Conservation (phyloP, 2,113 vertebrate species). For the Charina bottae region DNA sequence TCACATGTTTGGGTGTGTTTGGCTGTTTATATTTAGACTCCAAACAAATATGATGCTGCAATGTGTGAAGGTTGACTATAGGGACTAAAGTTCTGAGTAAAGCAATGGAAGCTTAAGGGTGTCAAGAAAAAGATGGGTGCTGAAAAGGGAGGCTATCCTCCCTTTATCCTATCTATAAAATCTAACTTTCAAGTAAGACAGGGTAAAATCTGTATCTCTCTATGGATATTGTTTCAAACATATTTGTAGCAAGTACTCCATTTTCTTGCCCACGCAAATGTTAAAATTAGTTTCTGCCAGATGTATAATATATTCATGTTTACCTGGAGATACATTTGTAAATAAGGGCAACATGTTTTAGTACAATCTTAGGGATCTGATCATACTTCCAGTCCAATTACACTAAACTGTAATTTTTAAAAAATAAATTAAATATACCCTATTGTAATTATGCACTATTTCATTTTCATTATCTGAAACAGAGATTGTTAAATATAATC, state of each 20-base stretch:
- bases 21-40: no score
- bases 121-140: neutral
- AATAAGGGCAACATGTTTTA: neutral
- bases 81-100: neutral
- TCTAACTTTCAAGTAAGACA: neutral
- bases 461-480: neutral
- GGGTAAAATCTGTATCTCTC: neutral
- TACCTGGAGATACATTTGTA: neutral
- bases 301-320: neutral
- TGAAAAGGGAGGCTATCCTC: neutral
- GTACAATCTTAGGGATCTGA: neutral
- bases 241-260: neutral
- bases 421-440: neutral
- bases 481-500: neutral
- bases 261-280: neutral
- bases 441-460: neutral
- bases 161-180: neutral
- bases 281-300: slow-evolving; percentile 3
- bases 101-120: neutral
- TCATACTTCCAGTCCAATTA: neutral
- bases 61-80: no score
- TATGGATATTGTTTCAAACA: neutral
- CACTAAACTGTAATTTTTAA: neutral
- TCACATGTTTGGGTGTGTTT: no score
- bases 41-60: no score